phyloP scores from a whole-genome alignment of 1,140 invertebrate genomes.

The Aphaenogaster rudis region DNA sequence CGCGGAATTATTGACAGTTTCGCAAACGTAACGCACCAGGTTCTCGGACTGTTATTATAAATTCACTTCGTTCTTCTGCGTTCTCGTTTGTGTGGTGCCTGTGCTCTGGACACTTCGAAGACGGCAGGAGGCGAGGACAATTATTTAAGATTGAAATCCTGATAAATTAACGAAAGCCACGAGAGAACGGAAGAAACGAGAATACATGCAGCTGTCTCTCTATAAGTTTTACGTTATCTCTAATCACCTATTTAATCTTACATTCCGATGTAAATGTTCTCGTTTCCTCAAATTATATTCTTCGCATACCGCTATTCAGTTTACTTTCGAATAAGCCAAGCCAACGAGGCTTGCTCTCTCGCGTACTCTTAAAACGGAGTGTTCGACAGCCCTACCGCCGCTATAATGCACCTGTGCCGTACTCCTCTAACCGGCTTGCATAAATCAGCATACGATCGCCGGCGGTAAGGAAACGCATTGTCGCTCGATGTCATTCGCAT shows the following conservation, averaged over 20 bases:
- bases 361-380: not conserved
- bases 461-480: conserved; percentile 7
- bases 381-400: not conserved
- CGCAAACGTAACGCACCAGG: not conserved
- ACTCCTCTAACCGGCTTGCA: conserved; percentile 18
- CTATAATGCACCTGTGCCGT: conserved; percentile 18
- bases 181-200: not conserved
- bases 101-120: not conserved
- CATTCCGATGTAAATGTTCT: conserved; percentile 31
- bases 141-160: conserved; percentile 20
- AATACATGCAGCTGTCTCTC: not conserved
- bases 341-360: conserved; percentile 9
- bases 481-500: not conserved
- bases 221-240: conserved; percentile 17
- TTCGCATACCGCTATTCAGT: conserved; percentile 5
- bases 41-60: not conserved
- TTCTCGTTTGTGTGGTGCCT: not conserved
- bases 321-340: conserved; percentile 27
- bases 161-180: conserved; percentile 27
- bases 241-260: conserved; percentile 41
- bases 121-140: conserved; percentile 10
- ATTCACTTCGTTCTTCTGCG: not conserved
- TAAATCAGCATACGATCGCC: conserved; percentile 28
- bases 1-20: not conserved
- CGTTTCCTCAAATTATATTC: conserved; percentile 27